Conservation (phyloP, 2,113 vertebrate genomes). For the Elachura formosa region DNA sequence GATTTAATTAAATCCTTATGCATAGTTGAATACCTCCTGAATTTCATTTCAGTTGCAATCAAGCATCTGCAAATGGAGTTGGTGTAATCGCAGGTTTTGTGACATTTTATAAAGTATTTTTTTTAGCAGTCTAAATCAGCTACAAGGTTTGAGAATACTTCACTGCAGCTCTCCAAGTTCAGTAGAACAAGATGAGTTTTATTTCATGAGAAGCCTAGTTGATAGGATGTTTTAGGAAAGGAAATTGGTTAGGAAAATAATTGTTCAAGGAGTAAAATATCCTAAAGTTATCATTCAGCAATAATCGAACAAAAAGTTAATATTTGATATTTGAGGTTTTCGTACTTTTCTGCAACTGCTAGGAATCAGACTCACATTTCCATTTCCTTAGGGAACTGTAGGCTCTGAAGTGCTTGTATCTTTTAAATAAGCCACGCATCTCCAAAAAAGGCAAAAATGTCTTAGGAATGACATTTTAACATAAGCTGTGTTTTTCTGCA, state of each 20-base stretch:
- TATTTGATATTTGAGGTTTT: background rate
- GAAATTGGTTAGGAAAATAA: background rate
- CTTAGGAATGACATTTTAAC: conserved; percentile 31
- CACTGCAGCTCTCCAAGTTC: background rate
- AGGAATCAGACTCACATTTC: background rate
- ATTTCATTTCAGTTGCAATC: conserved; percentile 13
- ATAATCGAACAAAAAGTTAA: background rate
- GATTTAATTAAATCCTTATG: conserved; percentile 33
- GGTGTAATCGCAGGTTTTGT: conserved; percentile 14
- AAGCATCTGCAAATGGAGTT: background rate
- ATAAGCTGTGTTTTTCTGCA: background rate
- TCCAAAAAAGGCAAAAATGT: conserved; percentile 52
- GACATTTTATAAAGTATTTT: conserved; percentile 1
- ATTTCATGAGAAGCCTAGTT: background rate
- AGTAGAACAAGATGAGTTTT: background rate
- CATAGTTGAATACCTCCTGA: conserved; percentile 22
- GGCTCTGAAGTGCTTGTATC: background rate
- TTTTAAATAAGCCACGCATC: background rate
- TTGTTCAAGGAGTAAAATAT: background rate
- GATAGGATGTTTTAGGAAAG: background rate
- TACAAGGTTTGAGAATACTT: background rate
- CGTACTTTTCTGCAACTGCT: background rate
- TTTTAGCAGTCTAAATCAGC: background rate
- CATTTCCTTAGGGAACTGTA: conserved; percentile 21
- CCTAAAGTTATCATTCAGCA: background rate